phyloP scores from a whole-genome alignment of 2,888 invertebrate species.

The Drosophila imparisetae region DNA sequence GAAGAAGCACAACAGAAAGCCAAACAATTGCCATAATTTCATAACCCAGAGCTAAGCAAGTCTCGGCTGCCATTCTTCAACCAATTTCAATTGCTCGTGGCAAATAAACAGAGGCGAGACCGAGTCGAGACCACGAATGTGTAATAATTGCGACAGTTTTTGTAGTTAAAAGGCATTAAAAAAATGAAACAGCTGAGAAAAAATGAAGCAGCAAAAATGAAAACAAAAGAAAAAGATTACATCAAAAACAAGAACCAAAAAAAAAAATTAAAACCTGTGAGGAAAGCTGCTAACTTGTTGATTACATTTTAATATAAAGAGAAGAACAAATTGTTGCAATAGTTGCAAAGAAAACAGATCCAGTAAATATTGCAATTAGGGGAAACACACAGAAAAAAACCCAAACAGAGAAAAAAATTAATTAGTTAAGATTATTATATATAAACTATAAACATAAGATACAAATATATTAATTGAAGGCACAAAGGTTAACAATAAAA shows the following conservation, averaged over 20 bases:
- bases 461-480: too few relatives aligned
- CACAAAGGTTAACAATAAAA: too few relatives aligned
- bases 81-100: slow-evolving; percentile 62
- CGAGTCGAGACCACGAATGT: slow-evolving; percentile 49
- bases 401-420: neutral
- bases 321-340: neutral
- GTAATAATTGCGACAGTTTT: slow-evolving; percentile 73
- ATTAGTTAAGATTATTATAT: neutral
- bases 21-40: slow-evolving; percentile 72
- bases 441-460: neutral
- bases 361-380: too few relatives aligned
- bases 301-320: neutral
- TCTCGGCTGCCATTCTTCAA: slow-evolving; percentile 62
- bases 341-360: neutral
- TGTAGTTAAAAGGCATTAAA: slow-evolving; percentile 47
- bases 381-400: neutral
- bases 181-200: slow-evolving; percentile 20
- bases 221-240: slow-evolving; percentile 25
- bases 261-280: neutral
- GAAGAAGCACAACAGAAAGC: slow-evolving; percentile 38
- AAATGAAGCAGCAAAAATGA: slow-evolving; percentile 17
- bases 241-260: slow-evolving; percentile 24
- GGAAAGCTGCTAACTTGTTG: neutral
- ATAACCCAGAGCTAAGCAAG: slow-evolving; percentile 62
- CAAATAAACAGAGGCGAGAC: slow-evolving; percentile 33